These are phyloP conservation scores for Pangasius larnaudii DNA, from an alignment of 2,797 vertebrate genomes.

Conservation along the genomic window DNA sequence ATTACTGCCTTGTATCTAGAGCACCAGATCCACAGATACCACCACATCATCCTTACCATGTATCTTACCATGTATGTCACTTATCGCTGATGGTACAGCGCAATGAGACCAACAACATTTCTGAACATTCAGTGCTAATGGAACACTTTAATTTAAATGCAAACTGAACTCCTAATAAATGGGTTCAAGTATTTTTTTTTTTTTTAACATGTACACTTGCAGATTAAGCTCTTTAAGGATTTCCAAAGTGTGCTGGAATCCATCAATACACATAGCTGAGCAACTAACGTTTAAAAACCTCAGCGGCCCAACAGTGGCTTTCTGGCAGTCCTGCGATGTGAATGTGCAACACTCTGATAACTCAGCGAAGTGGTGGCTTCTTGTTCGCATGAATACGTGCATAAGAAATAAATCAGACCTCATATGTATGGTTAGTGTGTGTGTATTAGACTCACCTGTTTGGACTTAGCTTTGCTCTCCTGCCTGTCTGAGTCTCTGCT, in stretches of 20 bases:
- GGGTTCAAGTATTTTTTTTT: background rate
- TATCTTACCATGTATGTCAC: background rate
- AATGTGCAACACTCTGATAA: background rate
- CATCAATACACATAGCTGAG: background rate
- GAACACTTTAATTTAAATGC: background rate
- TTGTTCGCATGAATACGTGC: background rate
- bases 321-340: background rate
- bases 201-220: background rate
- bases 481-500: slow-evolving; percentile 83
- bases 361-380: background rate
- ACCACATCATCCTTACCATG: background rate
- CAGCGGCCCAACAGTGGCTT: background rate
- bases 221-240: background rate
- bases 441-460: slow-evolving; percentile 70
- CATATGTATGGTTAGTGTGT: background rate
- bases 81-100: background rate
- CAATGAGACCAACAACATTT: background rate
- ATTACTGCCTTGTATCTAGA: slow-evolving; percentile 20
- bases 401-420: background rate
- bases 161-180: background rate
- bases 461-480: slow-evolving; percentile 60
- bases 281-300: background rate
- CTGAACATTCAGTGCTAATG: background rate
- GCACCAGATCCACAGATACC: background rate
- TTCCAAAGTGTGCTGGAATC: background rate